phyloP scores from a whole-genome alignment of 2,797 vertebrate species.

The Sandelia bainsii region DNA sequence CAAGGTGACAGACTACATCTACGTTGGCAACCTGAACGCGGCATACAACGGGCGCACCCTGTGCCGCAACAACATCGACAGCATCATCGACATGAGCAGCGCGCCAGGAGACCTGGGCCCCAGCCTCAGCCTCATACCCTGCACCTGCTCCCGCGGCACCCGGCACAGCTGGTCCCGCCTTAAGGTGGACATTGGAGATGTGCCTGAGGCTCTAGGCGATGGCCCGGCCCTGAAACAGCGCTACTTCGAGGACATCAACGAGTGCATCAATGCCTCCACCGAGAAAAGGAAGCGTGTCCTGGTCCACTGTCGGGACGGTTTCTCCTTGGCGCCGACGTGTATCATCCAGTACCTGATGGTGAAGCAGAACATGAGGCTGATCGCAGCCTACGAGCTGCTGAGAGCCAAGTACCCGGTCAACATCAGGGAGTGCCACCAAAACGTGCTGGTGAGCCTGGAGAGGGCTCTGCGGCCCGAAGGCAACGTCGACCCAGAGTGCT shows the following conservation, averaged over 20 bases:
- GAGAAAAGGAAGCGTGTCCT: conserved; percentile 87
- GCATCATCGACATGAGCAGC: conserved; percentile 87
- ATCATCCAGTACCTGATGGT: conserved; percentile 90
- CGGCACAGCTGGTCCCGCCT: conserved; percentile 89
- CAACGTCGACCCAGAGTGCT: conserved; percentile 77
- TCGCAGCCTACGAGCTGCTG: conserved; percentile 87
- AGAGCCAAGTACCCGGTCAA: conserved; percentile 85
- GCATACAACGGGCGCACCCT: conserved; percentile 81
- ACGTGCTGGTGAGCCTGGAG: conserved; percentile 87
- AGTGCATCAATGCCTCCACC: conserved; percentile 84
- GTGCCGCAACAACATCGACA: conserved; percentile 86
- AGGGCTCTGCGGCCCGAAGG: conserved; percentile 81
- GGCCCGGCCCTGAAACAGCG: conserved; percentile 75
- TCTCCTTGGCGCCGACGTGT: conserved; percentile 87
- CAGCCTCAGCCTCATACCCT: conserved; percentile 84
- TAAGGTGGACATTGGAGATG: conserved; percentile 84
- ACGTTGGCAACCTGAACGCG: conserved; percentile 84
- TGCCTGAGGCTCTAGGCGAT: conserved; percentile 64
- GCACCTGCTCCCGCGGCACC: conserved; percentile 83
- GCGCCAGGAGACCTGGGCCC: conserved; percentile 80
- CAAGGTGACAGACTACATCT: conserved; percentile 86
- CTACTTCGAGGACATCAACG: conserved; percentile 87
- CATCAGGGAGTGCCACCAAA: conserved; percentile 85
- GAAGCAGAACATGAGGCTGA: conserved; percentile 87
- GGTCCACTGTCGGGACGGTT: conserved; percentile 88